Conservation (phyloP, 2,113 vertebrate genomes). For the Mormyrus lacerda region DNA sequence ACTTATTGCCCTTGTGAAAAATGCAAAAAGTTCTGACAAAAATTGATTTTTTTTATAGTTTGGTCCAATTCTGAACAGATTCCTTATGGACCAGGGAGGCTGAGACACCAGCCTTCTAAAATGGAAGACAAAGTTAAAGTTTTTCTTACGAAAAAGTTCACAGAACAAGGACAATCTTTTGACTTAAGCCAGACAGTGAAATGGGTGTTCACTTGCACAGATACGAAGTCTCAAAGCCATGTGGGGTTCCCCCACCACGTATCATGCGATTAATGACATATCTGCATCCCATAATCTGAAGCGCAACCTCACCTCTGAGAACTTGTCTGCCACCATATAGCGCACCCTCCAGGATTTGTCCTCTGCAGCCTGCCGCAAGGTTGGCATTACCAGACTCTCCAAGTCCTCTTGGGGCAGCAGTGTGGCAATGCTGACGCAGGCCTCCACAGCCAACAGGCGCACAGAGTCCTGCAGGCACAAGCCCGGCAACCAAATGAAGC, state of each 20-base stretch:
- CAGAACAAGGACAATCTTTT: background rate
- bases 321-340: conserved; percentile 89
- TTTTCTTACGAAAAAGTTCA: background rate
- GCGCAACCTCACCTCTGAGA: conserved; percentile 69
- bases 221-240: background rate
- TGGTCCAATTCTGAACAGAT: background rate
- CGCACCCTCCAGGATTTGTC: conserved; percentile 90
- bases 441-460: conserved; percentile 76
- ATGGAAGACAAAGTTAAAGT: background rate
- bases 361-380: conserved; percentile 74
- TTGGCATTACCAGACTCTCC: conserved; percentile 78
- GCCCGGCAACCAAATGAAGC: background rate
- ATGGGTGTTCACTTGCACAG: background rate
- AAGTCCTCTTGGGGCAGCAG: conserved; percentile 76
- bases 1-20: background rate
- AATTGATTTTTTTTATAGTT: background rate
- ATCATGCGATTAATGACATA: background rate
- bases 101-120: background rate
- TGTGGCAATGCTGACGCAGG: conserved; percentile 78
- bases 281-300: background rate
- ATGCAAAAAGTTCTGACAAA: background rate
- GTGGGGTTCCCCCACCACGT: background rate
- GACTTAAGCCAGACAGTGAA: background rate
- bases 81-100: background rate
- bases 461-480: conserved; percentile 66